Percentiles rank a stretch among this genome's conserved stretches.
Conservation (phyloP, 2,888 invertebrate genomes). For the Nudaria mundana region DNA sequence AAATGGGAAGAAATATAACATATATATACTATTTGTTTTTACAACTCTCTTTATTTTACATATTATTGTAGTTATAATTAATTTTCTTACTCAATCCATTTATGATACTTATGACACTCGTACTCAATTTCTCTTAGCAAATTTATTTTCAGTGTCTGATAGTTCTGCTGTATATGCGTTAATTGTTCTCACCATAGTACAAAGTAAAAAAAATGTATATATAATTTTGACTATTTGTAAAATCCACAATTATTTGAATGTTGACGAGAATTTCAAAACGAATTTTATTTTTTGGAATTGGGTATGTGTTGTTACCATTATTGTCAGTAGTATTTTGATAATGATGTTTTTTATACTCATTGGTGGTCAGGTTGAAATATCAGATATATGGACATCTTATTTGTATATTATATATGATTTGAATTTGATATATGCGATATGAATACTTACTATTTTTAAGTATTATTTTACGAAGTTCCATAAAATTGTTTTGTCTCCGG, state of each 20-base stretch:
- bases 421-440: conserved; percentile 10
- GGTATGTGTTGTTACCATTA: background rate
- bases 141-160: background rate
- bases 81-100: background rate
- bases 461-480: conserved; percentile 6
- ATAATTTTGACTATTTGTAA: conserved; percentile 1
- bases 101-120: background rate
- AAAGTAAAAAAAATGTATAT: background rate
- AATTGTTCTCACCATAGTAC: background rate
- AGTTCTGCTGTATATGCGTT: background rate
- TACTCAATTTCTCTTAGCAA: background rate
- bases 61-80: background rate
- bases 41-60: background rate
- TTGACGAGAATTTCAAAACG: background rate
- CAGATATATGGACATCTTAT: background rate
- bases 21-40: background rate
- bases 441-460: conserved; percentile 10
- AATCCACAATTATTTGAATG: background rate
- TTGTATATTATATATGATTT: conserved; percentile 3
- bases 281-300: background rate
- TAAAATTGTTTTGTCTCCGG: background rate
- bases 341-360: background rate
- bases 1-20: background rate
- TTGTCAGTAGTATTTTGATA: background rate
- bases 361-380: background rate